Base-by-base conservation (phyloP, 2,888 invertebrate species). In the Mimas tiliae region DNA sequence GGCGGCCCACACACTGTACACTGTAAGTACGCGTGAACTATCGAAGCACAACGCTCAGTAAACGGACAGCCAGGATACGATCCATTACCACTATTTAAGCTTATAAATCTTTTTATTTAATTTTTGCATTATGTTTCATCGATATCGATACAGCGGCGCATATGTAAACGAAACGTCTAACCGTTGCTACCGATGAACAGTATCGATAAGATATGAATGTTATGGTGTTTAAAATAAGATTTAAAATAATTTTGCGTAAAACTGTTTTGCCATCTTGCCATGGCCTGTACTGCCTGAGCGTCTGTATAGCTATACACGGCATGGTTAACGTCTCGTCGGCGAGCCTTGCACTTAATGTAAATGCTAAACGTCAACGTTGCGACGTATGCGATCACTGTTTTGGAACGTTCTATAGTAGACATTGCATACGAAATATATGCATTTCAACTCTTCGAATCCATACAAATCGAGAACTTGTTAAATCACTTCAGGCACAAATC, bases 1-100 rank as follows among this genome's bases (percentile, higher is more conserved):
- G 68, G 73, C 71, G 38, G 27, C 27, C 27, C 27, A 27, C 27
- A 64, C 64, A 64, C 50, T 64, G 62, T 66, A 64, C 64, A 64
- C 50, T 64, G 62, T 66, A 66, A 63, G 62, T 85, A 84, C 82
- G 83, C 83, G 82, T 69, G 82, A 64, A 62, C 81, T 74, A 67
- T 78, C 62, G 82, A 78, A 78, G 72, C 68, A 74, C 73, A 70
- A 38, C 45, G 45, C 45, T 45, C 14, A 45, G 1, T 45, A 1
- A 27, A 45, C 45, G 45, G 45, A 38, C 38, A 38, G 12, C 3
- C 45, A 45, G 12, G 42, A 42, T 42, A 9, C 6, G 42, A 42
- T 7, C 42, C 9, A 1, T 6, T 1, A 42, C 6, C 42, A 42
- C 0, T 11, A 9, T 42, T 42, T 11, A 42, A 42, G 6, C 42